These are phyloP conservation scores for Lathronympha strigana DNA, from an alignment of 2,888 invertebrate species.

Conservation along the genomic window DNA sequence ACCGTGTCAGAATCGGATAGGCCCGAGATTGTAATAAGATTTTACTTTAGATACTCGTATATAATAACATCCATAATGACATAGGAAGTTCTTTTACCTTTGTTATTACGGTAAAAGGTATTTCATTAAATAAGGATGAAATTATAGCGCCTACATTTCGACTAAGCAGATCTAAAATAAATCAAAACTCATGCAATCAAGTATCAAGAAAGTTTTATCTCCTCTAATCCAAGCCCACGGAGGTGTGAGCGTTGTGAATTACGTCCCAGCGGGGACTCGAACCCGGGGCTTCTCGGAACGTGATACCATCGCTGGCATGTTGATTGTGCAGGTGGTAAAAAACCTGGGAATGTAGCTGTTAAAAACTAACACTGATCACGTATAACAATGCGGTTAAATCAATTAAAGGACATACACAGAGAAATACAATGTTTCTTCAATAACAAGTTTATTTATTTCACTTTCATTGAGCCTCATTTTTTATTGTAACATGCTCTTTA, in stretches of 20 bases:
- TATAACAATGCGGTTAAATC: neutral
- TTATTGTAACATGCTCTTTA: no score
- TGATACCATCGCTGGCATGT: slow-evolving; percentile 38
- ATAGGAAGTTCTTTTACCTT: no score
- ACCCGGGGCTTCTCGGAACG: slow-evolving; percentile 44
- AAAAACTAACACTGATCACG: slow-evolving; percentile 1
- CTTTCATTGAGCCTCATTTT: no score
- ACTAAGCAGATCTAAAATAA: neutral
- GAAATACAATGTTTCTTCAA: no score
- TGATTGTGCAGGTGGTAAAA: slow-evolving; percentile 33
- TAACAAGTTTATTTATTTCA: no score
- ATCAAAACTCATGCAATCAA: slow-evolving; percentile 41
- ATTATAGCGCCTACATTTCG: no score
- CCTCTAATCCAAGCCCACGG: slow-evolving; percentile 52
- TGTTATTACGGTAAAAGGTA: no score
- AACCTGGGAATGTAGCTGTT: slow-evolving; percentile 5
- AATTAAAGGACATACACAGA: neutral
- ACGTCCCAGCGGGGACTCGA: slow-evolving; percentile 70
- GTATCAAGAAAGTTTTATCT: slow-evolving; percentile 55
- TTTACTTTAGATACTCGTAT: no score
- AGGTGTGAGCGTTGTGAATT: slow-evolving; percentile 80
- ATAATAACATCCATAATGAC: no score
- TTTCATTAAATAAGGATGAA: no score
- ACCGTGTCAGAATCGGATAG: no score
- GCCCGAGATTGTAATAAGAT: no score